Base-by-base conservation (phyloP, 2,797 vertebrate genomes). In the Rhinatrema bivittatum region DNA sequence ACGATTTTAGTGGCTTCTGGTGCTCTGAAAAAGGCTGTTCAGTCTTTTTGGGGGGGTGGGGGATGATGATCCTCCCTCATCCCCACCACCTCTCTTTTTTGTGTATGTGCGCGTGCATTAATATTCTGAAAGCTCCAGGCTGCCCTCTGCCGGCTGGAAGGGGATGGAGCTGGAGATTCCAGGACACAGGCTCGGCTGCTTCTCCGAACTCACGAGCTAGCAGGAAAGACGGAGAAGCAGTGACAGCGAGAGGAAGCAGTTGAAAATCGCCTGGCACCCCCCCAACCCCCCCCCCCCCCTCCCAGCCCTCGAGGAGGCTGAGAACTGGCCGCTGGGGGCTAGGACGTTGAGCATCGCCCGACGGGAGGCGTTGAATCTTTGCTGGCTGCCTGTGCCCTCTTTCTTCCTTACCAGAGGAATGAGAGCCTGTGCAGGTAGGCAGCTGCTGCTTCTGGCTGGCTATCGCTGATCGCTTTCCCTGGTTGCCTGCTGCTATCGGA, bases 161-260 rank as follows among this genome's bases (percentile, higher is more conserved):
- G 43, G 20, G 39, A 31, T 36, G 22, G 40, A 27, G 30, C 9
- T 18, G 32, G 41, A 49, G 46, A 49, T 49, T 49, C 46, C 46
- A 49, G 46, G 46, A 49, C 46, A 49, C n/a, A 31, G 33, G 38
- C 36, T 34, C 31, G 27, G 27, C 39, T 23, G n/a, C 14, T 21
- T 48, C 44, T 40, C 37, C 35, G 37, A 37, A 35, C 49, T 46
- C 46, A 49, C 46, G 30, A 36, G 38, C 31, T 41, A 42, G 49
- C 46, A 36, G 49, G 28, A 35, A 29, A 36, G 28, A 23, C 26
- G 36, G 34, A 27, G 25, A 16, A 28, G 17, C 15, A 32, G 45
- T 34, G 44, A 27, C 13, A n/a, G 29, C 25, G 36, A 6, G 23
- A 10, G 22, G 25, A 30, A 28, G 42, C 34, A 24, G 29, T 16